Evolutionary conservation across 37 sponge, comb jelly and placozoan genomes (phyloP).

Genomic region (Oscarella lobularis): DNA sequence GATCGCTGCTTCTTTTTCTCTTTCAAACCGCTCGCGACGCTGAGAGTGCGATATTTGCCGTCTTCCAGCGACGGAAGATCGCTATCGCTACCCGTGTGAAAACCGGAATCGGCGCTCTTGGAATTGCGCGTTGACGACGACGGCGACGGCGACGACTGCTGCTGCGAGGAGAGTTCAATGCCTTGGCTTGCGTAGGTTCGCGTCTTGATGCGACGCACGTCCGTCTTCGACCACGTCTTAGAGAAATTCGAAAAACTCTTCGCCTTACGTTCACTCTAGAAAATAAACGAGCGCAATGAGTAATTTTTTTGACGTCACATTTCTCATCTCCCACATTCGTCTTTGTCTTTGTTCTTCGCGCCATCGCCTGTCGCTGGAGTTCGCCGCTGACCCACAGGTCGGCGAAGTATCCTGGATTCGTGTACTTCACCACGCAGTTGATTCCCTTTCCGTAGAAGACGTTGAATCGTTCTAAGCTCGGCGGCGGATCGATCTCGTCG

Average conservation of each 20-base stretch:
- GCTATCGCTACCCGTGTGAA: not conserved
- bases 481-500: not conserved
- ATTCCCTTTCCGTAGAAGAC: not conserved
- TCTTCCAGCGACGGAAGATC: not conserved
- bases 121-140: not conserved
- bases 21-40: not conserved
- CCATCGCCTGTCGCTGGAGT: no score
- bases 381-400: not conserved
- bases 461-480: not conserved
- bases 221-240: not conserved
- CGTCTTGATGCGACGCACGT: not conserved
- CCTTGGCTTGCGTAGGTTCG: not conserved
- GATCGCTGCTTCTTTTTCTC: not conserved
- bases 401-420: not conserved
- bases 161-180: not conserved
- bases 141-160: not conserved
- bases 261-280: no score
- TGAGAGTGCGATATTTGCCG: not conserved
- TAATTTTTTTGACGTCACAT: no score
- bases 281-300: no score
- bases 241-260: not conserved
- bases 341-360: not conserved
- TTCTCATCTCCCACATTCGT: no score
- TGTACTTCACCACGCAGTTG: not conserved
- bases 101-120: not conserved